Percentiles rank a stretch among this genome's conserved stretches.
Conservation (phyloP, 2,113 vertebrate species). For the Brachyhypopomus gauderio region DNA sequence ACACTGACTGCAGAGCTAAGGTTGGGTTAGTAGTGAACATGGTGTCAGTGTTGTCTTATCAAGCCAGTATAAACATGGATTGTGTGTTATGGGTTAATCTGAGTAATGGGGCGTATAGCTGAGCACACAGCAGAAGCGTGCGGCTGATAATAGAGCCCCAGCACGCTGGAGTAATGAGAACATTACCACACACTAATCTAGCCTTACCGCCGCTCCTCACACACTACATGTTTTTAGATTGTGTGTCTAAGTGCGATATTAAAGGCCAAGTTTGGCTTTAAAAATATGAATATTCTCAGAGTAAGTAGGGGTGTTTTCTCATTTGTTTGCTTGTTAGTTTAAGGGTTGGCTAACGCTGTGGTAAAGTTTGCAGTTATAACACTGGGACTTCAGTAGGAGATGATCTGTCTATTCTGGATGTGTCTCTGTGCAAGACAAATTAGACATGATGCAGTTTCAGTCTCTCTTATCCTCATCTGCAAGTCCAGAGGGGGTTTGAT, state of each 20-base stretch:
- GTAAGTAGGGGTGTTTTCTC: not conserved
- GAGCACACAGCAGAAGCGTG: not conserved
- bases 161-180: not conserved
- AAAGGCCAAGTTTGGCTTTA: not conserved
- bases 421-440: not conserved
- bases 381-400: too few species aligned
- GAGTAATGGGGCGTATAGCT: not conserved
- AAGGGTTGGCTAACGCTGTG: too few species aligned
- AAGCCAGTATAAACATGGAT: not conserved
- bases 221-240: not conserved
- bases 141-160: not conserved
- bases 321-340: not conserved
- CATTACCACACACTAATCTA: not conserved
- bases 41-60: not conserved
- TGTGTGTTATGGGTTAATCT: conserved; percentile 12
- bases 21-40: not conserved
- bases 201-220: not conserved
- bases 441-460: not conserved
- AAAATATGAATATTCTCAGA: not conserved
- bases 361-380: too few species aligned
- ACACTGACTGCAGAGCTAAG: not conserved
- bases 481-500: not conserved
- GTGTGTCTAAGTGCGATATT: not conserved
- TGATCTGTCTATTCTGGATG: too few species aligned
- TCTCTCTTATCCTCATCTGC: not conserved